phyloP scores from a whole-genome alignment of 2,797 vertebrate genomes.

The Acanthis flammea region DNA sequence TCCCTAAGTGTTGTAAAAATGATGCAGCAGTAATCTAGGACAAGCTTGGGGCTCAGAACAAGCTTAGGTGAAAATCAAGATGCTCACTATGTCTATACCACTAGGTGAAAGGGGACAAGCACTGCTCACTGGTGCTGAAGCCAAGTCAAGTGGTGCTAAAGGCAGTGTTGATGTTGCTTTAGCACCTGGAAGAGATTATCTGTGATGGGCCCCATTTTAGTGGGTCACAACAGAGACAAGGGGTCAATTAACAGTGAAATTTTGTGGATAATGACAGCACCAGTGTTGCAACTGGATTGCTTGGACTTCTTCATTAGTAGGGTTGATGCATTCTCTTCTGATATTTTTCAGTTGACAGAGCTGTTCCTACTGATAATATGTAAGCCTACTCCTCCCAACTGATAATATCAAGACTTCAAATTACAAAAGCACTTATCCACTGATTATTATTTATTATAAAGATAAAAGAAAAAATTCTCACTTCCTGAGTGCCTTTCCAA shows the following conservation, averaged over 20 bases:
- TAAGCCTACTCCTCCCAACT: background rate
- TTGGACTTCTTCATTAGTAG: background rate
- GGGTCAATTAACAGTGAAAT: background rate
- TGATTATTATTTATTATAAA: background rate
- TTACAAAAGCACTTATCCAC: background rate
- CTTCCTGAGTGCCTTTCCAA: background rate
- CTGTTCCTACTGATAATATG: background rate
- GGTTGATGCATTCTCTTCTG: background rate
- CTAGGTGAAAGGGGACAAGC: background rate
- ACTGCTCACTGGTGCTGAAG: background rate
- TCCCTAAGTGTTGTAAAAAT: background rate
- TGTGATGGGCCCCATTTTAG: background rate
- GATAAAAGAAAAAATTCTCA: background rate
- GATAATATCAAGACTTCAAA: background rate
- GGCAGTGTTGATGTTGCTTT: background rate
- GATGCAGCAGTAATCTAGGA: background rate
- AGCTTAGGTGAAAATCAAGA: background rate
- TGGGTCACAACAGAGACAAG: background rate
- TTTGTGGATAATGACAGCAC: background rate
- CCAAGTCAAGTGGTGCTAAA: background rate
- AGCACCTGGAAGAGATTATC: background rate
- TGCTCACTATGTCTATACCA: accelerated
- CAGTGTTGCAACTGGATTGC: background rate
- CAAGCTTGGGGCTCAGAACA: background rate
- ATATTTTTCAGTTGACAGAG: background rate